phyloP scores from a whole-genome alignment of 2,797 vertebrate genomes.

The Trichosurus vulpecula region DNA sequence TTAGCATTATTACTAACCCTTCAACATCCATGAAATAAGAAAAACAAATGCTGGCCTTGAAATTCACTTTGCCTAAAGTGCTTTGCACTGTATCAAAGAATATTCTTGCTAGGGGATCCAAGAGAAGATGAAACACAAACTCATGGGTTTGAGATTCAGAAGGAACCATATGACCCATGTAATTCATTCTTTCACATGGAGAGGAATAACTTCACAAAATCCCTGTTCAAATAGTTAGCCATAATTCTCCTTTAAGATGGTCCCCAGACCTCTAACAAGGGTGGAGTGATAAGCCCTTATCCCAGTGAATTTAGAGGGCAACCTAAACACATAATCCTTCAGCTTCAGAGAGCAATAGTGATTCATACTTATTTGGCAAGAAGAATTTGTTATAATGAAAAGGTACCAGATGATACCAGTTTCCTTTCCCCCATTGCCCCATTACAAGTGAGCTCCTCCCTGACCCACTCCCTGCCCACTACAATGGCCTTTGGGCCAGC shows the following conservation, averaged over 20 bases:
- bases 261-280: background rate
- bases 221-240: background rate
- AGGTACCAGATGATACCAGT: background rate
- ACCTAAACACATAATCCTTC: background rate
- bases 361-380: background rate
- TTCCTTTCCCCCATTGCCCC: background rate
- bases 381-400: background rate
- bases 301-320: background rate
- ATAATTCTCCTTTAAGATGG: background rate
- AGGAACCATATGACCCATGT: background rate
- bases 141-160: background rate
- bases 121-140: background rate
- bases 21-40: conserved; percentile 9
- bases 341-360: background rate
- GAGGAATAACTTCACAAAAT: background rate
- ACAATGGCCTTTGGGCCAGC: background rate
- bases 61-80: conserved; percentile 1
- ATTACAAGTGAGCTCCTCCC: background rate
- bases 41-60: conserved; percentile 12
- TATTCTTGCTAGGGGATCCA: background rate
- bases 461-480: background rate
- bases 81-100: background rate
- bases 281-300: background rate
- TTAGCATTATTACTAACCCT: conserved; percentile 59
- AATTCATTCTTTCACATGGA: background rate